Evolutionary conservation across 2,888 invertebrate genomes (phyloP).

Genomic region (Drosophila paranaensis): DNA sequence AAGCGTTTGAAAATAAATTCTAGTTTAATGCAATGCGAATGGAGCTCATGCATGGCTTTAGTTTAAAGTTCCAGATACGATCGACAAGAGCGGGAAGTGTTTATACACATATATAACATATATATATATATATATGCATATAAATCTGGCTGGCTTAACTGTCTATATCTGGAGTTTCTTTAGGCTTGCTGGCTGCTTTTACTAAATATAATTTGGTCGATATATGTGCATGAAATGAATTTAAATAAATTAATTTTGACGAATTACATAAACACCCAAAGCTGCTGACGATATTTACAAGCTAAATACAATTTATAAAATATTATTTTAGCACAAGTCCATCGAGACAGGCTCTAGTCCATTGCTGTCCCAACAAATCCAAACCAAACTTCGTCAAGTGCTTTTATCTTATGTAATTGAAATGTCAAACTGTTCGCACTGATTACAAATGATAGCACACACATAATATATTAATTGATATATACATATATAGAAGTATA

Average conservation of each 20-base stretch:
- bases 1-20: slow-evolving; percentile 1
- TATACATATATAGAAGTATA: background rate
- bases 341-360: background rate
- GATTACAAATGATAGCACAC: slow-evolving; percentile 6
- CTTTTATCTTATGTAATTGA: slow-evolving; percentile 4
- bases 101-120: background rate
- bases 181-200: background rate
- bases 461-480: slow-evolving; percentile 26
- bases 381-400: background rate
- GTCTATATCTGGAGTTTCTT: background rate
- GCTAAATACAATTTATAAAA: background rate
- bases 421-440: slow-evolving; percentile 8
- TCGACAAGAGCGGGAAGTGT: background rate
- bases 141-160: background rate
- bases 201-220: background rate
- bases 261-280: no score
- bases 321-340: background rate
- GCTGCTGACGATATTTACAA: no score
- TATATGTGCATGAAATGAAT: no score
- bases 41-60: background rate
- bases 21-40: background rate
- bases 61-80: background rate
- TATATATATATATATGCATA: background rate
- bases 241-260: no score
- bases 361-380: background rate